Percentiles rank a stretch among this genome's conserved stretches.
Conservation (phyloP, 2,113 vertebrate species). For the Thunnus thynnus region DNA sequence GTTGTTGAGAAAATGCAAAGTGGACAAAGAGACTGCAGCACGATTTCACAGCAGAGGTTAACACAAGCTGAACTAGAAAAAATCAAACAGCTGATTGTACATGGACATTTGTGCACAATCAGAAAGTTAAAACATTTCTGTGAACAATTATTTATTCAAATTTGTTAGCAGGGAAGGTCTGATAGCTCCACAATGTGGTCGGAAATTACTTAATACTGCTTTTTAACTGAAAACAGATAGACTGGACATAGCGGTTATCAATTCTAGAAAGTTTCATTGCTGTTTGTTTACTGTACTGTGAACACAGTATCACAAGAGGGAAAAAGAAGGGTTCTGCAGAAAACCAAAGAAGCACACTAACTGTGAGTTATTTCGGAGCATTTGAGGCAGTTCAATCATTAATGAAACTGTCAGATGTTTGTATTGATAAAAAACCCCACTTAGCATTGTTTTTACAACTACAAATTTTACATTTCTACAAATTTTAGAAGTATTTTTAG, state of each 20-base stretch:
- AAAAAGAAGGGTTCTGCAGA: neutral
- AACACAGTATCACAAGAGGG: neutral
- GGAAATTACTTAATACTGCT: neutral
- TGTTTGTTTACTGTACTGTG: neutral
- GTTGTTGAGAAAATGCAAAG: neutral
- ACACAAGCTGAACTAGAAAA: too few relatives aligned
- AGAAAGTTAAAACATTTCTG: too few relatives aligned
- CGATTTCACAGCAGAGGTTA: neutral
- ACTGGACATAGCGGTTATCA: slow-evolving; percentile 6
- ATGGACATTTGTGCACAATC: too few relatives aligned
- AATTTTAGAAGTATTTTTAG: neutral
- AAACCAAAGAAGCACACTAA: neutral
- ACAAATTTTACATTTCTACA: neutral
- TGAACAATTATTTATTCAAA: too few relatives aligned
- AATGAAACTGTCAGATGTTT: too few relatives aligned
- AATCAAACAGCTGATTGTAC: too few relatives aligned
- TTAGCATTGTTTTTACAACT: too few relatives aligned
- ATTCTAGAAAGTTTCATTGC: neutral
- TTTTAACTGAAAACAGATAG: slow-evolving; percentile 10
- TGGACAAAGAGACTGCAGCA: neutral
- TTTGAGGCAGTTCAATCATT: too few relatives aligned
- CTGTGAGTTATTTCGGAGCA: too few relatives aligned
- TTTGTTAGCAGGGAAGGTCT: neutral
- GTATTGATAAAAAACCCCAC: too few relatives aligned
- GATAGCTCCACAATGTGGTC: neutral